Evolutionary conservation across 2,888 invertebrate genomes (phyloP).

Genomic region (Drosophila differens): DNA sequence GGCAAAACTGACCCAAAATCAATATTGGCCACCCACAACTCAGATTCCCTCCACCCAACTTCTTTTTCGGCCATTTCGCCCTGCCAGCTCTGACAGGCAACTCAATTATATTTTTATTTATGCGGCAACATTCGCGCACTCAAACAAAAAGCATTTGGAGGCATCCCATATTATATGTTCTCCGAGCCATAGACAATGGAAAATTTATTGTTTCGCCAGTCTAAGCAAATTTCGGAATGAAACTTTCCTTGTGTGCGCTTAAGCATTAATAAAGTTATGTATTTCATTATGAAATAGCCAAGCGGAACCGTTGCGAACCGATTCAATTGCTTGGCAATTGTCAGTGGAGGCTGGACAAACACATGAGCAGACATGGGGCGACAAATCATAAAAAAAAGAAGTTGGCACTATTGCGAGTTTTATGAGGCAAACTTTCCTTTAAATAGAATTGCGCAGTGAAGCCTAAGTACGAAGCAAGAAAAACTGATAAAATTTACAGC

Average conservation of each 20-base stretch:
- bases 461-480: constrained; percentile 37
- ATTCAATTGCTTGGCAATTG: constrained; percentile 73
- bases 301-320: constrained; percentile 56
- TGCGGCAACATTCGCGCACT: constrained; percentile 76
- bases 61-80: constrained; percentile 10
- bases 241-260: constrained; percentile 48
- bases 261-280: constrained; percentile 75
- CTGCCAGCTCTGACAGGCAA: constrained; percentile 18
- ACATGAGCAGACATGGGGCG: not conserved
- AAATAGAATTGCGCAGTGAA: constrained; percentile 62
- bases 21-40: constrained; percentile 35
- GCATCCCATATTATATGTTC: constrained; percentile 26
- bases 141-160: constrained; percentile 61
- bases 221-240: constrained; percentile 72
- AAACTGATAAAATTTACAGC: constrained; percentile 58
- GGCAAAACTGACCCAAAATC: constrained; percentile 60
- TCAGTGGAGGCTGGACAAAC: not conserved
- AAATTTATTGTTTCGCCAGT: constrained; percentile 78
- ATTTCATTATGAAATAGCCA: constrained; percentile 70
- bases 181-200: constrained; percentile 56
- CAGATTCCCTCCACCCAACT: not conserved
- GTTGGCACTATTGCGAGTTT: constrained; percentile 49
- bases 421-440: constrained; percentile 64
- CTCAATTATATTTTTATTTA: constrained; percentile 80
- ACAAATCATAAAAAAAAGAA: constrained; percentile 62